phyloP scores from a whole-genome alignment of 1,140 invertebrate genomes.

The Orchesella cincta region DNA sequence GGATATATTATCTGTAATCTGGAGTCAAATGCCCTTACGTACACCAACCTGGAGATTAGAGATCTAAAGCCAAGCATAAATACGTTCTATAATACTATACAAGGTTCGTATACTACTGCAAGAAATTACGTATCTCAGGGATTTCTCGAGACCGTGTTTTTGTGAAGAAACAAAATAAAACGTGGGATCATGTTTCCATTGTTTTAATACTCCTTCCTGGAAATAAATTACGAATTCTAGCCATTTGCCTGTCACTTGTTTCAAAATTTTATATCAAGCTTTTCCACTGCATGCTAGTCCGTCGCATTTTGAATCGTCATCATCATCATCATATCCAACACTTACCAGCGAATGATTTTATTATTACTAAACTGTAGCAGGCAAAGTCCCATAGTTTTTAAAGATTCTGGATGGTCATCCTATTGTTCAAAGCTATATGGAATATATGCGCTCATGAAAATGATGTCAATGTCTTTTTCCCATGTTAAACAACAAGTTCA shows the following conservation, averaged over 20 bases:
- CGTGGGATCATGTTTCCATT: slow-evolving; percentile 5
- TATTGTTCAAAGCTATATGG: no score
- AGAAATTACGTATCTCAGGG: no score
- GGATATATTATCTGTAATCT: no score
- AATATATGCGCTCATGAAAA: not conserved
- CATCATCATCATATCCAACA: not conserved
- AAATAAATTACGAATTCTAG: slow-evolving; percentile 17
- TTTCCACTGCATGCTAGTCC: not conserved
- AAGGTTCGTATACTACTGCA: no score
- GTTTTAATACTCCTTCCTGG: not conserved
- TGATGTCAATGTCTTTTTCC: not conserved
- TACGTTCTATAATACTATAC: no score
- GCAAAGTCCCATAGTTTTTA: no score
- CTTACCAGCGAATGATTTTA: not conserved
- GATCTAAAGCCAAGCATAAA: no score
- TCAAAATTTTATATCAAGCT: not conserved
- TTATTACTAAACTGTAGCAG: not conserved
- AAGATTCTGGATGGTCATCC: no score
- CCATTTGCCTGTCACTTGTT: not conserved
- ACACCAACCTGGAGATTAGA: no score
- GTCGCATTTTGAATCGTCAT: not conserved
- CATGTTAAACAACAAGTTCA: not conserved
- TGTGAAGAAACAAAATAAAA: not conserved
- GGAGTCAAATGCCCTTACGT: no score
- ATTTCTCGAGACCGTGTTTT: no score